These are phyloP conservation scores for Macrosiphum euphorbiae DNA, from an alignment of 2,888 invertebrate genomes.

Conservation along the genomic window DNA sequence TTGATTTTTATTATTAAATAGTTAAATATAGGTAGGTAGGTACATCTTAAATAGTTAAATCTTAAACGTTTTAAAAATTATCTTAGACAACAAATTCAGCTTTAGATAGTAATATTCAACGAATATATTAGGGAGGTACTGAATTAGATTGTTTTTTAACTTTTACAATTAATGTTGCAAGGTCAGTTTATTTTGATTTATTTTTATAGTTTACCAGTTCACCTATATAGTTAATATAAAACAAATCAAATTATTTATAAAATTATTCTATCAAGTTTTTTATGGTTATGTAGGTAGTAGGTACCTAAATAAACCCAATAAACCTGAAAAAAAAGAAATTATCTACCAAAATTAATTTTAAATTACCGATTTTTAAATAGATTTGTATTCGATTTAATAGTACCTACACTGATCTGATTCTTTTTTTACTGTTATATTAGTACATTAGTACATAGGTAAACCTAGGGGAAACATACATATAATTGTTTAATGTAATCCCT, in stretches of 20 bases:
- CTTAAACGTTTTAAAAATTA: too few species aligned
- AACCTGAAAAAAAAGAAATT: too few species aligned
- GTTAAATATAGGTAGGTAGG: background rate
- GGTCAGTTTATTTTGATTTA: conserved; percentile 9
- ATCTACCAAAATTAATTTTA: background rate
- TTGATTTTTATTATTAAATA: background rate
- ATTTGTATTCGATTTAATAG: background rate
- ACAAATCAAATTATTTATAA: background rate
- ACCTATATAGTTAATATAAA: background rate
- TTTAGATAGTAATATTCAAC: background rate
- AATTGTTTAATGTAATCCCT: too few species aligned
- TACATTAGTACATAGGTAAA: background rate
- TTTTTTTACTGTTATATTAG: background rate
- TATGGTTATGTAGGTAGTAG: background rate
- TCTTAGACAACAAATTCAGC: background rate
- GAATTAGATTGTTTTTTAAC: background rate
- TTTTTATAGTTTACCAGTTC: background rate
- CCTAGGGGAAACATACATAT: too few species aligned
- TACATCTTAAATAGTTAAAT: background rate
- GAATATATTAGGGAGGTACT: background rate
- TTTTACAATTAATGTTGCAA: background rate
- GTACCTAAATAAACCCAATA: too few species aligned
- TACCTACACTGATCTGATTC: background rate
- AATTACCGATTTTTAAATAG: background rate
- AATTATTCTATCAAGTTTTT: background rate